phyloP scores from a whole-genome alignment of 1,140 invertebrate species.

The Dreissena rostriformis region DNA sequence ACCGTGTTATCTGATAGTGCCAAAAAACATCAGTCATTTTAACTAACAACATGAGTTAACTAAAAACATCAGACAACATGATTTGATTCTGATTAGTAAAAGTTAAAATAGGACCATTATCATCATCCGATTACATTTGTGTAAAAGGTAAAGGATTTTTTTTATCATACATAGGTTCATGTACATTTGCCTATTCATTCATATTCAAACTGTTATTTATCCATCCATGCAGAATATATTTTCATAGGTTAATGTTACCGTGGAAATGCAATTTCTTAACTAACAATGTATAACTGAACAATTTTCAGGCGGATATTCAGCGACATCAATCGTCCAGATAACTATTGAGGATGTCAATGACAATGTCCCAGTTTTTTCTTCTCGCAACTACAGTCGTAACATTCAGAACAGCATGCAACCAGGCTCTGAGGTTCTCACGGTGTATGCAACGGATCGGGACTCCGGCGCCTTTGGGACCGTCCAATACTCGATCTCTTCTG shows the following conservation, averaged over 20 bases:
- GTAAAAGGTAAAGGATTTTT: no score
- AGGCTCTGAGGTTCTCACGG: conserved; percentile 90
- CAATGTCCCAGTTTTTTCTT: conserved; percentile 92
- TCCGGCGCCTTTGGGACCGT: conserved; percentile 96
- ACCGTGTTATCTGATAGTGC: no score
- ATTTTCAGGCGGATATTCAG: conserved; percentile 92
- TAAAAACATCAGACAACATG: no score
- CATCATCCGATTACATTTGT: no score
- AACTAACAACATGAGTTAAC: no score
- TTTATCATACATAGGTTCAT: no score
- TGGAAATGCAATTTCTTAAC: background rate
- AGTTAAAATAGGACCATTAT: no score
- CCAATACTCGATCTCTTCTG: conserved; percentile 87
- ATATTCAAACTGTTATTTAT: no score
- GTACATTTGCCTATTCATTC: no score
- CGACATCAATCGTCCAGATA: conserved; percentile 93
- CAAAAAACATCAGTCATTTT: no score
- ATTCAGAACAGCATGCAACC: conserved; percentile 77
- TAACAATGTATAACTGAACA: conserved; percentile 14
- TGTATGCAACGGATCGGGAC: conserved; percentile 92
- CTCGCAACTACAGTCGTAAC: conserved; percentile 72
- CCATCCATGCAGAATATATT: background rate
- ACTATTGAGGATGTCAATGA: conserved; percentile 95
- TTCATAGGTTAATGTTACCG: background rate
- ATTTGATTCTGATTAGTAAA: no score